Evolutionary conservation across 2,113 vertebrate genomes (phyloP).

Genomic region (Paramisgurnus dabryanus): DNA sequence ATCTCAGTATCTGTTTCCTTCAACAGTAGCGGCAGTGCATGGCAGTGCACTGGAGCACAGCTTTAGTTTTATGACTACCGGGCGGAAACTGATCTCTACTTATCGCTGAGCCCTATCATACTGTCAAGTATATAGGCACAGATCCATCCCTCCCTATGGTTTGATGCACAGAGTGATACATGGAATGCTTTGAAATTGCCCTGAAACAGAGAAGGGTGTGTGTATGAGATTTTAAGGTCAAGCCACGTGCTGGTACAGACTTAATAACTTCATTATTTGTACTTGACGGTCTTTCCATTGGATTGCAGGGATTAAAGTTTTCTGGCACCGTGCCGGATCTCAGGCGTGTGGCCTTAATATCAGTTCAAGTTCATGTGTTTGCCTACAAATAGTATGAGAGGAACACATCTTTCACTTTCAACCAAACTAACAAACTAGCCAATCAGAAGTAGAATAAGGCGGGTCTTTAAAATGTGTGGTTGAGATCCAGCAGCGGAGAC

Average conservation of each 20-base stretch:
- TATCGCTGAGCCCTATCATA: slow-evolving; percentile 20
- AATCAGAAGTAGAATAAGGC: too few relatives aligned
- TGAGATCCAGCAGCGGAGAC: too few relatives aligned
- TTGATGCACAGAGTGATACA: neutral
- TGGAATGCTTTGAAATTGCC: slow-evolving; percentile 40
- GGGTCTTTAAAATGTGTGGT: too few relatives aligned
- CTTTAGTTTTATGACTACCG: slow-evolving; percentile 42
- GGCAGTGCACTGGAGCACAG: neutral
- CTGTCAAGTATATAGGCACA: slow-evolving; percentile 21
- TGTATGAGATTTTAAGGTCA: neutral
- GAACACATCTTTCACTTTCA: too few relatives aligned
- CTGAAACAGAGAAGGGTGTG: neutral
- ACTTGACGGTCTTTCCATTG: neutral
- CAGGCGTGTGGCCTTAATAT: too few relatives aligned
- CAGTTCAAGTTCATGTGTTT: too few relatives aligned
- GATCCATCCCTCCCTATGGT: slow-evolving; percentile 5
- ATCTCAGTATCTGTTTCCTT: slow-evolving; percentile 34
- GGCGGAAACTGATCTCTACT: slow-evolving; percentile 25
- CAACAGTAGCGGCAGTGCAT: neutral
- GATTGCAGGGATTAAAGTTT: neutral
- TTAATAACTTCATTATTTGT: neutral
- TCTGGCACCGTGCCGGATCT: too few relatives aligned
- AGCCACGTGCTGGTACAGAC: slow-evolving; percentile 11
- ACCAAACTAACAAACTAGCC: too few relatives aligned
- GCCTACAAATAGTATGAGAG: too few relatives aligned